Percentiles rank a stretch among this genome's conserved stretches.
These are phyloP conservation scores for Hirtodrosophila histrioides DNA, from an alignment of 2,888 invertebrate species.

Conservation along the genomic window DNA sequence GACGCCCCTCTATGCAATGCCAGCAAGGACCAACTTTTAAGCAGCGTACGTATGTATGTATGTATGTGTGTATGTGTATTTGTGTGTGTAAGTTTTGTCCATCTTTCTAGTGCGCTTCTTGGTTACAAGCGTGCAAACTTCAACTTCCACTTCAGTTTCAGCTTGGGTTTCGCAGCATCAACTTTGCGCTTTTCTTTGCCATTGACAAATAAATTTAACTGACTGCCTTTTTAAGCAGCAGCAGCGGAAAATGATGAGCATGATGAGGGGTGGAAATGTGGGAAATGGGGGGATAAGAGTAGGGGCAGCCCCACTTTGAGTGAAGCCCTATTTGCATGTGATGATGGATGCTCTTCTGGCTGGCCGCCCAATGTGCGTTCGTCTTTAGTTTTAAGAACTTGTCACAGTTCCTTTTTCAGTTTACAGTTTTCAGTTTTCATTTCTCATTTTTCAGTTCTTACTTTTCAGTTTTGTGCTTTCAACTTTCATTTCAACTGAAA, in stretches of 20 bases:
- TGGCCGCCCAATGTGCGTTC: conserved; percentile 43
- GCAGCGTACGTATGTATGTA: conserved; percentile 1
- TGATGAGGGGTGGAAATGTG: background rate
- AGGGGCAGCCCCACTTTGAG: conserved; percentile 25
- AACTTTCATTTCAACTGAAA: conserved; percentile 14
- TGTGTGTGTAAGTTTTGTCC: conserved; percentile 31
- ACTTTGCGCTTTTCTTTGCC: conserved; percentile 75
- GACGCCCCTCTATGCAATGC: background rate
- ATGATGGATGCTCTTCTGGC: conserved; percentile 53
- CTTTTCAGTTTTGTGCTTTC: conserved; percentile 4
- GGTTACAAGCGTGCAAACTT: conserved; percentile 59
- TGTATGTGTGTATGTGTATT: conserved; percentile 8
- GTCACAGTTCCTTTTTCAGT: conserved; percentile 12
- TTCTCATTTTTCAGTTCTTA: conserved; percentile 8
- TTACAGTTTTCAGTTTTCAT: conserved; percentile 11
- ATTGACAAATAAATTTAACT: conserved; percentile 70
- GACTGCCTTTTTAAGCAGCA: conserved; percentile 20
- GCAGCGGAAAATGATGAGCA: background rate
- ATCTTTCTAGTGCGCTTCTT: conserved; percentile 57
- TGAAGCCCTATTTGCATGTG: conserved; percentile 60
- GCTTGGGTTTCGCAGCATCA: conserved; percentile 31
- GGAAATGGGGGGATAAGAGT: background rate
- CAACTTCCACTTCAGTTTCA: conserved; percentile 35
- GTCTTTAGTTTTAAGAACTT: conserved; percentile 24
- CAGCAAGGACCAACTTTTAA: conserved; percentile 55